phyloP scores from a whole-genome alignment of 2,113 vertebrate genomes.

The Centropus bengalensis region DNA sequence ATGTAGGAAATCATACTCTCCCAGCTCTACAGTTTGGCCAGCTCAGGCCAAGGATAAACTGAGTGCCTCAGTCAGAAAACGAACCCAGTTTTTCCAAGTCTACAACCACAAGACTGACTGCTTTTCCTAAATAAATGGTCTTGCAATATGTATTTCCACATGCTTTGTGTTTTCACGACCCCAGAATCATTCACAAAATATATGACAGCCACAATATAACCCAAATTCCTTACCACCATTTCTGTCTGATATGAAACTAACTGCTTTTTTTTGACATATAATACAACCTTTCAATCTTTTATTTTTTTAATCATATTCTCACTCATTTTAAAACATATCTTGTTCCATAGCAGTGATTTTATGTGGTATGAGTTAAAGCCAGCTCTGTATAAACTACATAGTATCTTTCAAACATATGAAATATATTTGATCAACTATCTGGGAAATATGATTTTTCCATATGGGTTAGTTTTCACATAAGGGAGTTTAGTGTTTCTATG shows the following conservation, averaged over 20 bases:
- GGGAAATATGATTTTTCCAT: constrained; percentile 63
- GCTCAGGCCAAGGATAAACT: neutral
- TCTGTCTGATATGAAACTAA: constrained; percentile 20
- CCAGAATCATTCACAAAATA: neutral
- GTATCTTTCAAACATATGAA: constrained; percentile 56
- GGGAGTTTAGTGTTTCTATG: constrained; percentile 52
- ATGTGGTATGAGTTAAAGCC: constrained; percentile 22
- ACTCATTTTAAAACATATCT: constrained; percentile 11
- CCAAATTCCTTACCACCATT: neutral
- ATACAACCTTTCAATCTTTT: neutral
- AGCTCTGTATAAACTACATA: constrained; percentile 30
- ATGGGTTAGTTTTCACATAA: constrained; percentile 56
- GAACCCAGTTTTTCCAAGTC: neutral
- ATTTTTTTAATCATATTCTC: neutral
- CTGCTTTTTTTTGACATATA: neutral
- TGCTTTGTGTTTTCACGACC: neutral
- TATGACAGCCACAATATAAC: neutral
- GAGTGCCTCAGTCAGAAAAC: neutral
- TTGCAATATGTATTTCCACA: neutral
- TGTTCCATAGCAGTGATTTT: constrained; percentile 37
- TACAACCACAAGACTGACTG: neutral
- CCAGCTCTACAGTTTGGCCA: neutral
- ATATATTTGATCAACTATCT: constrained; percentile 52
- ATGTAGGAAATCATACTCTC: neutral
- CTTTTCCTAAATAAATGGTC: neutral